These are phyloP conservation scores for Ptychochromis oligacanthus DNA, from an alignment of 2,113 vertebrate species.

Conservation along the genomic window DNA sequence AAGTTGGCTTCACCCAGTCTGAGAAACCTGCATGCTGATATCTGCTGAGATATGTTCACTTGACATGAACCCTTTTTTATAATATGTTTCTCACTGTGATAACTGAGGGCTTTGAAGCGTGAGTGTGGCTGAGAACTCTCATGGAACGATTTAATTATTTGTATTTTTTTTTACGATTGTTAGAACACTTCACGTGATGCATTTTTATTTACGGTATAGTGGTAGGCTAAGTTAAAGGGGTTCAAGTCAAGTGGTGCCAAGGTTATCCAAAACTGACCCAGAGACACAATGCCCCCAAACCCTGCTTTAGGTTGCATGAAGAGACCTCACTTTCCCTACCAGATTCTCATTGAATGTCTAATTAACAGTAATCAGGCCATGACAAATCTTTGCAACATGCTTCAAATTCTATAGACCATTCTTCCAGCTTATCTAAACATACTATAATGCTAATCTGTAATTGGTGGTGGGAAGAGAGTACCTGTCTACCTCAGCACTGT, in stretches of 20 bases:
- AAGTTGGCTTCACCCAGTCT: constrained; percentile 34
- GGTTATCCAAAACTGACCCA: constrained; percentile 20
- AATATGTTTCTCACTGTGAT: neutral
- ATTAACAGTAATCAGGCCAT: constrained; percentile 34
- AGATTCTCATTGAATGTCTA: constrained; percentile 27
- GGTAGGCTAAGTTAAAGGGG: constrained; percentile 38
- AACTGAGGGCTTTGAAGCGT: constrained; percentile 32
- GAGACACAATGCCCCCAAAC: constrained; percentile 10
- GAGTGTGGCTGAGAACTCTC: constrained; percentile 28
- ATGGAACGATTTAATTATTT: constrained; percentile 29
- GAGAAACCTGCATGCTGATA: constrained; percentile 71
- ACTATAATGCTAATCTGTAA: constrained; percentile 7
- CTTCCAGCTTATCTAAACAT: constrained; percentile 22
- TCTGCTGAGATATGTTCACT: constrained; percentile 68
- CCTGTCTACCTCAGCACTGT: constrained; percentile 58
- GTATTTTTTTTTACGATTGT: neutral
- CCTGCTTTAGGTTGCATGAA: constrained; percentile 71
- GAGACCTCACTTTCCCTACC: constrained; percentile 65
- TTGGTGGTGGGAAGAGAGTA: constrained; percentile 67
- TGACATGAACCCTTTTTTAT: constrained; percentile 67
- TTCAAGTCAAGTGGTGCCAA: constrained; percentile 73
- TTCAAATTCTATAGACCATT: constrained; percentile 17
- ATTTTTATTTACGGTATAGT: neutral
- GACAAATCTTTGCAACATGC: constrained; percentile 36
- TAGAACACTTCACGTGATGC: neutral